Conservation (phyloP, 2,888 invertebrate species). For the Elegia similella region DNA sequence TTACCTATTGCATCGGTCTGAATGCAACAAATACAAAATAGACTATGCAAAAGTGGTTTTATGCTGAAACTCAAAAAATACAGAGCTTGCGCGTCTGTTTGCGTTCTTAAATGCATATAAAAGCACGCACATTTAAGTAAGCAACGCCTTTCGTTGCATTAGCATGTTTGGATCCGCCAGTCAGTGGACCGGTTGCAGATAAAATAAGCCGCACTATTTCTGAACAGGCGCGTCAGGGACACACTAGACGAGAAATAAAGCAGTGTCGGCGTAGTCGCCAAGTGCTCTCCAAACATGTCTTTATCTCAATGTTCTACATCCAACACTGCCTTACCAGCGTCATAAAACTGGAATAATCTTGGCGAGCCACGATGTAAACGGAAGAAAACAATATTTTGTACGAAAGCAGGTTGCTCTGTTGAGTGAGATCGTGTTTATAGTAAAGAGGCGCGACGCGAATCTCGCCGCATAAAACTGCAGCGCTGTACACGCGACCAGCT, state of each 20-base stretch:
- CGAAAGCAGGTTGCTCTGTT: background rate
- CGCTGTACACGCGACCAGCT: background rate
- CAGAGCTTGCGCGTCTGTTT: no score
- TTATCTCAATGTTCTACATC: slow-evolving; percentile 24
- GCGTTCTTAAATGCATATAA: background rate
- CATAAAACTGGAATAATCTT: slow-evolving; percentile 3
- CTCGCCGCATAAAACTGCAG: background rate
- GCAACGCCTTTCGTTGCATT: background rate
- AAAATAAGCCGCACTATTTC: slow-evolving; percentile 43
- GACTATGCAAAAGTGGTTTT: no score
- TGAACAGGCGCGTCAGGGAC: slow-evolving; percentile 40
- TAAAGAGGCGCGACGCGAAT: background rate
- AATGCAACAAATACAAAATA: no score
- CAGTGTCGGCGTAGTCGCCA: slow-evolving; percentile 32
- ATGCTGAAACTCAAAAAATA: background rate
- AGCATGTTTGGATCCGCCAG: slow-evolving; percentile 17
- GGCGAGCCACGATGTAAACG: background rate
- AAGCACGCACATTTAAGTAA: background rate
- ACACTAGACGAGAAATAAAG: slow-evolving; percentile 47
- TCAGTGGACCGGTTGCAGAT: slow-evolving; percentile 26
- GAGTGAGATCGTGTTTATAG: background rate
- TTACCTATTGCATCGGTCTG: no score
- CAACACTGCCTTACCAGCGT: slow-evolving; percentile 20
- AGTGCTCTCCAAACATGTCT: slow-evolving; percentile 43
- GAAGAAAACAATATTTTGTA: slow-evolving; percentile 6